Percentiles rank a stretch among this genome's conserved stretches.
Conservation (phyloP, 1,140 invertebrate genomes). For the Zaprionus gabonicus region DNA sequence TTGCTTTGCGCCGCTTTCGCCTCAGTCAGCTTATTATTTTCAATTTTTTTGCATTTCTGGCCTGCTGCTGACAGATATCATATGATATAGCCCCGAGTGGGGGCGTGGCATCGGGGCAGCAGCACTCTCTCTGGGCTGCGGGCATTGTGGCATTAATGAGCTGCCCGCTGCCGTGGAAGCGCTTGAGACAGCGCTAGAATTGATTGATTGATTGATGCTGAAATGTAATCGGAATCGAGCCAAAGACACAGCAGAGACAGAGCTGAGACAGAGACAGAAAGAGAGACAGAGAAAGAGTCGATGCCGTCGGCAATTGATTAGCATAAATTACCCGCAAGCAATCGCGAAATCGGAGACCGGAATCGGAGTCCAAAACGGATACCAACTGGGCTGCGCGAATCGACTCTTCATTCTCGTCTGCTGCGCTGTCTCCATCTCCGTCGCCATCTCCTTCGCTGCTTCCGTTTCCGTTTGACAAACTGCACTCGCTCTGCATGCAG, state of each 20-base stretch:
- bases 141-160: constrained; percentile 59
- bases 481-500: constrained; percentile 23
- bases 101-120: neutral
- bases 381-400: too few species aligned
- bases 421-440: too few species aligned
- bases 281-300: neutral
- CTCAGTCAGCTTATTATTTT: constrained; percentile 31
- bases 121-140: neutral
- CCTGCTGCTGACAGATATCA: constrained; percentile 33
- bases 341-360: neutral
- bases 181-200: constrained; percentile 49
- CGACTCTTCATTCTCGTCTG: too few species aligned
- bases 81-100: constrained; percentile 1
- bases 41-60: neutral
- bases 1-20: constrained; percentile 12
- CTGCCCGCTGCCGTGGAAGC: constrained; percentile 30
- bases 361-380: constrained; percentile 1
- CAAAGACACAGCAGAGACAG: neutral
- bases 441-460: neutral
- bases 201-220: constrained; percentile 64
- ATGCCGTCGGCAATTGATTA: constrained; percentile 57
- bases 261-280: neutral
- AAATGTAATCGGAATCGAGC: constrained; percentile 22
- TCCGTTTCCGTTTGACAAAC: constrained; percentile 33
- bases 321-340: constrained; percentile 67